Conservation (phyloP, 2,888 invertebrate genomes). For the Byasa hedistus region DNA sequence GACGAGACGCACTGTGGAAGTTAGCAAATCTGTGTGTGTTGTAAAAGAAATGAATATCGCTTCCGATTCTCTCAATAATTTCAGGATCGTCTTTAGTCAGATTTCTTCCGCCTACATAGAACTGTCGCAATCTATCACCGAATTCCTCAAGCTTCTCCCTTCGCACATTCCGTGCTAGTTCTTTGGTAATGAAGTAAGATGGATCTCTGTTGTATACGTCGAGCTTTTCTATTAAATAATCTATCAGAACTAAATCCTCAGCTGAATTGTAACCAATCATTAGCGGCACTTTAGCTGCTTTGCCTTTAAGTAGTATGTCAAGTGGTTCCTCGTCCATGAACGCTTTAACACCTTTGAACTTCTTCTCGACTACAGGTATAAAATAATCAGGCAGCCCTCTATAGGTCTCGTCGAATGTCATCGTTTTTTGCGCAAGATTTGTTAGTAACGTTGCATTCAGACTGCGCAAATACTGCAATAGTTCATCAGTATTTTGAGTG, state of each 20-base stretch:
- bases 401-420: constrained; percentile 49
- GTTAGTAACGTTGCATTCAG: constrained; percentile 48
- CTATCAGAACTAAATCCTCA: constrained; percentile 51
- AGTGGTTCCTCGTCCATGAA: constrained; percentile 52
- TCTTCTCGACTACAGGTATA: constrained; percentile 55
- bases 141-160: constrained; percentile 43
- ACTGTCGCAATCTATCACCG: constrained; percentile 48
- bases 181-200: constrained; percentile 49
- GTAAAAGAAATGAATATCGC: constrained; percentile 40
- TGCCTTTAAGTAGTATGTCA: constrained; percentile 43
- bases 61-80: constrained; percentile 34
- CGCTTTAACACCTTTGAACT: constrained; percentile 45
- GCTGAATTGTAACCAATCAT: constrained; percentile 56
- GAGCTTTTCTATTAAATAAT: constrained; percentile 43
- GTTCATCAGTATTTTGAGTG: constrained; percentile 45
- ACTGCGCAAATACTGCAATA: constrained; percentile 47
- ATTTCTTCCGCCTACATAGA: constrained; percentile 48
- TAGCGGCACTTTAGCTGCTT: constrained; percentile 49
- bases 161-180: constrained; percentile 43
- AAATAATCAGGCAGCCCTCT: constrained; percentile 54
- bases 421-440: constrained; percentile 43
- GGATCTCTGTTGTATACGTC: constrained; percentile 45
- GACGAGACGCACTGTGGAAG: constrained; percentile 31
- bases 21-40: constrained; percentile 38
- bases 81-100: constrained; percentile 36